Evolutionary conservation across 2,888 invertebrate species (phyloP).

Genomic region (Didymodactylos carnosus): DNA sequence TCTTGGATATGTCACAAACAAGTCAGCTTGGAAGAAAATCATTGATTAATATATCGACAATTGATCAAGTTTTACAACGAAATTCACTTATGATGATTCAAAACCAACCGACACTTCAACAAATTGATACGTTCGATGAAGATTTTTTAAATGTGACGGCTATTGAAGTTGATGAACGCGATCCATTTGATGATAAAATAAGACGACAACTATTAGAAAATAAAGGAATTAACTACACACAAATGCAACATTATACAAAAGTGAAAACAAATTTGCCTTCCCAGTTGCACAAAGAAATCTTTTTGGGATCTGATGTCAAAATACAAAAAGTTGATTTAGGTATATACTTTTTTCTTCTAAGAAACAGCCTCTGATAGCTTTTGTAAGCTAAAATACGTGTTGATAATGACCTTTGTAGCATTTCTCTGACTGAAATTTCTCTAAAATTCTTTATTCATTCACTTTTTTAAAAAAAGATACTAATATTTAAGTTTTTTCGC

Average conservation of each 20-base stretch:
- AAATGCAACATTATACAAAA: background rate
- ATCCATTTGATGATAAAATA: background rate
- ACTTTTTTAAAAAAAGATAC: background rate
- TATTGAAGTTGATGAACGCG: background rate
- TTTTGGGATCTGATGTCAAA: background rate
- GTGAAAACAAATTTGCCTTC: background rate
- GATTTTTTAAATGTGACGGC: background rate
- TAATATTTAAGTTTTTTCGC: too few relatives aligned
- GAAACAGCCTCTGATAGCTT: too few relatives aligned
- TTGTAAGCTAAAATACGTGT: too few relatives aligned
- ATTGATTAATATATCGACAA: background rate
- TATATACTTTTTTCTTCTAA: too few relatives aligned
- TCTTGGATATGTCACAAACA: background rate
- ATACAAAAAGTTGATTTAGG: background rate
- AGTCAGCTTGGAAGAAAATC: background rate
- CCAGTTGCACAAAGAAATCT: background rate
- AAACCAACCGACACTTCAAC: too few relatives aligned
- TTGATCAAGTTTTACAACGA: background rate
- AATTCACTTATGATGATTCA: background rate
- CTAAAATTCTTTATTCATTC: too few relatives aligned
- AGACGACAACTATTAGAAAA: background rate
- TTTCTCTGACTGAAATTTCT: too few relatives aligned
- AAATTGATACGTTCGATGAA: background rate
- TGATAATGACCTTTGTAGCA: too few relatives aligned
- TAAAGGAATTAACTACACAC: background rate